A percentile compares a stretch with the other conserved stretches of the same genome.
These are phyloP conservation scores for Nyleta sp. DNA, from an alignment of 2,888 invertebrate species.

Conservation along the genomic window DNA sequence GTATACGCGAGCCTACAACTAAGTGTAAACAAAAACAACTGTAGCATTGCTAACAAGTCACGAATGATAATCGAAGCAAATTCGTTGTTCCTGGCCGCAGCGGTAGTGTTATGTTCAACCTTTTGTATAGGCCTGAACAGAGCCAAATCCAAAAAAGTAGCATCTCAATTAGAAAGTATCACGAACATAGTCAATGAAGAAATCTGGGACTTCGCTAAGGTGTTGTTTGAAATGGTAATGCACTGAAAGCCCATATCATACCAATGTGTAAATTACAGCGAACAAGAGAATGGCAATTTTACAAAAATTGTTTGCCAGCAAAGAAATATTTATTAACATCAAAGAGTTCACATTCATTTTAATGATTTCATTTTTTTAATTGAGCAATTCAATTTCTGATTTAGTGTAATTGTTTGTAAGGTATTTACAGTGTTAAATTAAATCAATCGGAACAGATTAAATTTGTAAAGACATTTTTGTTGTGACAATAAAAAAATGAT, in stretches of 20 bases:
- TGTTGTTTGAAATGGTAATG: constrained; percentile 48
- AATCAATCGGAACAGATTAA: neutral
- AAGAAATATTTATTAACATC: too few species aligned
- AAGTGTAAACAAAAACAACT: constrained; percentile 26
- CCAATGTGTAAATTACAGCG: neutral
- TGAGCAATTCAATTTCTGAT: too few species aligned
- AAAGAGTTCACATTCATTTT: too few species aligned
- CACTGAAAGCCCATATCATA: constrained; percentile 2
- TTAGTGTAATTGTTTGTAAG: too few species aligned
- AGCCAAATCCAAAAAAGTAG: constrained; percentile 17
- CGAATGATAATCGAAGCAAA: constrained; percentile 61
- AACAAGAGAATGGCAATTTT: neutral
- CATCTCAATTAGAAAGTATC: constrained; percentile 9
- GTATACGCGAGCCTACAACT: constrained; percentile 65
- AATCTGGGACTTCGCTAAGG: constrained; percentile 50
- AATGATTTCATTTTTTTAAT: too few species aligned
- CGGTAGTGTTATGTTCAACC: constrained; percentile 65
- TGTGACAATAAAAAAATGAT: neutral
- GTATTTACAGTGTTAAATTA: neutral
- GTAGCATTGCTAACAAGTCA: constrained; percentile 11
- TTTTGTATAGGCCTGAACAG: constrained; percentile 61
- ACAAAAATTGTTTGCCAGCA: too few species aligned
- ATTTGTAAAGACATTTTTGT: neutral
- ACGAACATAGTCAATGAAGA: constrained; percentile 40
- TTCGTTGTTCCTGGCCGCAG: constrained; percentile 65